phyloP scores from a whole-genome alignment of 1,140 invertebrate genomes.

The Drosophila sulfurigaster region DNA sequence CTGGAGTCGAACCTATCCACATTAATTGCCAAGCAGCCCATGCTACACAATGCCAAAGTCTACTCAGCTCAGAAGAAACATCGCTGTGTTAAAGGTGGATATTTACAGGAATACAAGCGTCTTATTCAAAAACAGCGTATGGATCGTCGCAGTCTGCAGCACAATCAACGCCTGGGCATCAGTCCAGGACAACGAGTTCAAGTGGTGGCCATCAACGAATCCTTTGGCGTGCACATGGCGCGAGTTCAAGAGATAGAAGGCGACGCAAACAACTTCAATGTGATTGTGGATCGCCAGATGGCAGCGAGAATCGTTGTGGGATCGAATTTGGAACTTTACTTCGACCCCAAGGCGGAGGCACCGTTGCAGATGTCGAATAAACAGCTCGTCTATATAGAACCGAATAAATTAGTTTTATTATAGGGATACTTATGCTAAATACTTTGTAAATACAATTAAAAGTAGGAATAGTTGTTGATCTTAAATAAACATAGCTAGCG shows the following conservation, averaged over 20 bases:
- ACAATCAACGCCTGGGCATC: slow-evolving; percentile 36
- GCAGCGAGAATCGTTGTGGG: background rate
- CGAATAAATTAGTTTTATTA: slow-evolving; percentile 55
- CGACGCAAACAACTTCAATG: slow-evolving; percentile 14
- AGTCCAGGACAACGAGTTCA: slow-evolving; percentile 2
- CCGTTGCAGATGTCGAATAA: slow-evolving; percentile 25
- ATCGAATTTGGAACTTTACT: slow-evolving; percentile 20
- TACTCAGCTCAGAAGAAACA: background rate
- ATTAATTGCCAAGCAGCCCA: slow-evolving; percentile 1
- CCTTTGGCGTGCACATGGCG: slow-evolving; percentile 39
- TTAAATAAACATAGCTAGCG: slow-evolving; percentile 49
- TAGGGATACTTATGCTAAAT: slow-evolving; percentile 31
- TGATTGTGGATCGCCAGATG: slow-evolving; percentile 29
- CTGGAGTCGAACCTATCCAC: slow-evolving; percentile 21
- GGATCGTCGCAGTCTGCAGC: slow-evolving; percentile 33
- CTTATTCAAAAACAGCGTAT: slow-evolving; percentile 27
- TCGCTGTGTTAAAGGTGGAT: slow-evolving; percentile 35
- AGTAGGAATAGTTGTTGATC: background rate
- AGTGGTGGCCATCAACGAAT: slow-evolving; percentile 27
- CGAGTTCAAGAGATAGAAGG: background rate
- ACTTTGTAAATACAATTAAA: slow-evolving; percentile 51
- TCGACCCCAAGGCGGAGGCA: slow-evolving; percentile 6
- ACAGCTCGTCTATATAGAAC: slow-evolving; percentile 36
- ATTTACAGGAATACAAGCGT: slow-evolving; percentile 29
- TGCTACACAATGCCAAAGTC: background rate